These are phyloP conservation scores for Nezara viridula DNA, from an alignment of 2,888 invertebrate species.

Conservation along the genomic window DNA sequence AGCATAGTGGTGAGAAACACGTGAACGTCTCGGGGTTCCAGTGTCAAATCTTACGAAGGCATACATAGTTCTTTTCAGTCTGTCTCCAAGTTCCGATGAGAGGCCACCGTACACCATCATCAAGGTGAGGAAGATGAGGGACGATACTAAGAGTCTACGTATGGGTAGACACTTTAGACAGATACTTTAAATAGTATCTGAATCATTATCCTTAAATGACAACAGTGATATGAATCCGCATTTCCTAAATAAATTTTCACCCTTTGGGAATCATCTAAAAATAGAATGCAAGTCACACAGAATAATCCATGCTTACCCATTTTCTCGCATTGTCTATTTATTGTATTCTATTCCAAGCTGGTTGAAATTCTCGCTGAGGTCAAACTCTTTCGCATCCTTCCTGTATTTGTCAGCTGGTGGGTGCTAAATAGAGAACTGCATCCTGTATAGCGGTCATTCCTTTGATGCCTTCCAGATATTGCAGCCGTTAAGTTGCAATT, in stretches of 20 bases:
- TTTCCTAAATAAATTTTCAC: neutral
- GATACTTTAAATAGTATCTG: neutral
- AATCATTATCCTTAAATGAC: neutral
- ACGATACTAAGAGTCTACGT: no score
- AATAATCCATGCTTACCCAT: neutral
- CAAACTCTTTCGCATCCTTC: neutral
- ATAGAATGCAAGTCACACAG: neutral
- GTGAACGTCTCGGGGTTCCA: no score
- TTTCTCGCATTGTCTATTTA: neutral
- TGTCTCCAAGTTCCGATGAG: no score
- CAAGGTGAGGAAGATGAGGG: no score
- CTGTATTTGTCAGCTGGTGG: constrained; percentile 36
- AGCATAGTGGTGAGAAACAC: no score
- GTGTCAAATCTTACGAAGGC: no score
- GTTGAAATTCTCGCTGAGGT: constrained; percentile 57
- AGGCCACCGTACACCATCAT: no score
- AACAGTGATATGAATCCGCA: neutral
- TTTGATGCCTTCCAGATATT: constrained; percentile 8
- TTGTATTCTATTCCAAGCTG: neutral
- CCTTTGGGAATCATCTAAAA: neutral
- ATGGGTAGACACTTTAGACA: no score
- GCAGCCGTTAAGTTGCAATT: neutral
- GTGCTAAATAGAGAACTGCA: constrained; percentile 44
- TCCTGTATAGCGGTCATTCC: neutral
- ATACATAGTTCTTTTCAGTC: no score